These are phyloP conservation scores for Acinonyx jubatus DNA, from an alignment of 2,113 vertebrate genomes.

Conservation along the genomic window DNA sequence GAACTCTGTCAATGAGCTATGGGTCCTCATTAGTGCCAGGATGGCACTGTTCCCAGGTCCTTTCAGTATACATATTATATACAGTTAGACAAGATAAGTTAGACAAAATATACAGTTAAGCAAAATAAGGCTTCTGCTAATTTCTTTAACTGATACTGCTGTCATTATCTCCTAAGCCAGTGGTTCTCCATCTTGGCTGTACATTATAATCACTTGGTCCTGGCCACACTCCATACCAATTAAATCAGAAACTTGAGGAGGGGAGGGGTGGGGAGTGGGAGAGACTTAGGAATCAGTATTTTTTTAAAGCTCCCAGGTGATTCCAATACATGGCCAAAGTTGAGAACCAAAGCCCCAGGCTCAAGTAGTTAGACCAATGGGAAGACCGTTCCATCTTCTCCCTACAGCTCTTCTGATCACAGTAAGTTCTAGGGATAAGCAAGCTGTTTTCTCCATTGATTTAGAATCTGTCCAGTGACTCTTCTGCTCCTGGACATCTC, in stretches of 20 bases:
- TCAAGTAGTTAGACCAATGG: not conserved
- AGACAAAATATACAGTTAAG: not conserved
- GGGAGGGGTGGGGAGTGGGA: too few relatives aligned
- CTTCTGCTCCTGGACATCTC: not conserved
- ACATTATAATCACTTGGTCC: not conserved
- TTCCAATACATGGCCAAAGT: not conserved
- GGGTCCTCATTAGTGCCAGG: not conserved
- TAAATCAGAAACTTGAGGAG: not conserved
- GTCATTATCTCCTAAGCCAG: not conserved
- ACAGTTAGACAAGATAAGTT: not conserved
- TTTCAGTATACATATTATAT: not conserved
- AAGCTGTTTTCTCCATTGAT: not conserved
- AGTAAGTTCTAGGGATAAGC: not conserved
- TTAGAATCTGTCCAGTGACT: not conserved
- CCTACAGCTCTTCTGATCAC: not conserved
- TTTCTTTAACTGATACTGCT: not conserved
- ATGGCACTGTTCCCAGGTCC: not conserved
- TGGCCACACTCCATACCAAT: not conserved
- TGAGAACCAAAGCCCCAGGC: not conserved
- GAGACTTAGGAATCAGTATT: not conserved
- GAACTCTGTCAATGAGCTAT: not conserved
- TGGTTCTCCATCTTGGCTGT: not conserved
- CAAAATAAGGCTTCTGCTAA: not conserved
- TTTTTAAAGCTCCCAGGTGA: not conserved
- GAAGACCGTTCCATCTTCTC: not conserved